Percentiles rank a stretch among this genome's conserved stretches.
phyloP scores from a whole-genome alignment of 2,113 vertebrate species.

The Oncorhynchus masou region DNA sequence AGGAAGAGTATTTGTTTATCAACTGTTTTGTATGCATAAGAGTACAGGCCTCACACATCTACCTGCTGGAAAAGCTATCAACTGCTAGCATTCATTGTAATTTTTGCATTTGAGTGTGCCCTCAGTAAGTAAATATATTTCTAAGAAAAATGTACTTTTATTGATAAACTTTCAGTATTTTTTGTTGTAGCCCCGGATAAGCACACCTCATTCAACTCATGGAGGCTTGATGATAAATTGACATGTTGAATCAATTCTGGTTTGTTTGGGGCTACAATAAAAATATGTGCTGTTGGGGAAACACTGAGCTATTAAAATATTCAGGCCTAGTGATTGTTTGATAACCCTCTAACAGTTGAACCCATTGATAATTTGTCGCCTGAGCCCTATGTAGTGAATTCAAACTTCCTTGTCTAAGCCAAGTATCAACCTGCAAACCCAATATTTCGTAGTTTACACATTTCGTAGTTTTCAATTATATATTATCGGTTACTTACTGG shows the following conservation, averaged over 20 bases:
- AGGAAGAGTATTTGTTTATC: neutral
- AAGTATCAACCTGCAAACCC: neutral
- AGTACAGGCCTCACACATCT: constrained; percentile 54
- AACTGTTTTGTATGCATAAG: constrained; percentile 28
- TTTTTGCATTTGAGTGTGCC: constrained; percentile 6
- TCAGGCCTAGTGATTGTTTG: neutral
- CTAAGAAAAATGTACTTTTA: neutral
- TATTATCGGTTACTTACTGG: too few relatives aligned
- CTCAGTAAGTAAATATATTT: constrained; percentile 23
- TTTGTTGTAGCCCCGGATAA: neutral
- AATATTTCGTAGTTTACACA: too few relatives aligned
- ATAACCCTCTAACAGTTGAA: neutral
- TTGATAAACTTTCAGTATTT: neutral
- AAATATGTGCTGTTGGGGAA: neutral
- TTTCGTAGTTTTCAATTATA: too few relatives aligned
- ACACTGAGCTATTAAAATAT: neutral
- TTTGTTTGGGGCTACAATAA: too few relatives aligned
- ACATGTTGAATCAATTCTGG: too few relatives aligned
- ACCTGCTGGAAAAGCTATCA: constrained; percentile 42
- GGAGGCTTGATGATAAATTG: too few relatives aligned
- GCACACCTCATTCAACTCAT: too few relatives aligned
- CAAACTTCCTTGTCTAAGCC: neutral
- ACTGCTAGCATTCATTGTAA: constrained; percentile 1
- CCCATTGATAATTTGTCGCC: neutral
- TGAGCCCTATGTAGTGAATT: neutral